Conservation (phyloP, 2,113 vertebrate species). For the Dendrocopos noguchii region DNA sequence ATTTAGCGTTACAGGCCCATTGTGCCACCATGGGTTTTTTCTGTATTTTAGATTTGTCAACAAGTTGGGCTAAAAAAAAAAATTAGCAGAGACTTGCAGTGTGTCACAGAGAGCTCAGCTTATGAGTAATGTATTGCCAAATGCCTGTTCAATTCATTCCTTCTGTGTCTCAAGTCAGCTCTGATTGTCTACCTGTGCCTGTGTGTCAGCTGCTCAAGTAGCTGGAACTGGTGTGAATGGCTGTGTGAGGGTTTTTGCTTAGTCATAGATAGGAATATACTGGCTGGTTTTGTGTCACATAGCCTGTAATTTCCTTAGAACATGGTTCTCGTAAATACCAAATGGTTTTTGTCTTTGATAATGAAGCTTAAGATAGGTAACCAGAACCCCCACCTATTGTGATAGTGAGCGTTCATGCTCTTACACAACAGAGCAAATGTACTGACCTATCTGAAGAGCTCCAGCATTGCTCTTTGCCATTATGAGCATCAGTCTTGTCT, state of each 20-base stretch:
- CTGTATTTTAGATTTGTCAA: neutral
- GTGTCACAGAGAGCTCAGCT: neutral
- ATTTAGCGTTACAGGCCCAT: neutral
- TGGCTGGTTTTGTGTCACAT: neutral
- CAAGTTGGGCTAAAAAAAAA: constrained; percentile 1
- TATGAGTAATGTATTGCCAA: neutral
- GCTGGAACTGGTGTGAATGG: neutral
- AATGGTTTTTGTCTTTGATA: neutral
- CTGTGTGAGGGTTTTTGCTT: neutral
- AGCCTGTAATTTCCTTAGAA: neutral
- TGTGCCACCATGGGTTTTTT: neutral
- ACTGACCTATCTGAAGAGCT: neutral
- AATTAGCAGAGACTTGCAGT: neutral
- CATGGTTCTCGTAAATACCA: fast-evolving
- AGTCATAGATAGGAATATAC: neutral
- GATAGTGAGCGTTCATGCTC: neutral
- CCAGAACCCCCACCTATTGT: neutral
- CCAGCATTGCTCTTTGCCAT: neutral
- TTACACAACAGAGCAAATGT: neutral
- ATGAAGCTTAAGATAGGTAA: neutral
- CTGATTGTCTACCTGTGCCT: neutral
- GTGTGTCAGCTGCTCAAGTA: neutral
- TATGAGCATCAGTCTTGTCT: neutral
- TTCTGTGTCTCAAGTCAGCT: neutral
- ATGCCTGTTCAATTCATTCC: neutral